Evolutionary conservation across 2,113 vertebrate species (phyloP).

Genomic region (Spilogale gracilis): DNA sequence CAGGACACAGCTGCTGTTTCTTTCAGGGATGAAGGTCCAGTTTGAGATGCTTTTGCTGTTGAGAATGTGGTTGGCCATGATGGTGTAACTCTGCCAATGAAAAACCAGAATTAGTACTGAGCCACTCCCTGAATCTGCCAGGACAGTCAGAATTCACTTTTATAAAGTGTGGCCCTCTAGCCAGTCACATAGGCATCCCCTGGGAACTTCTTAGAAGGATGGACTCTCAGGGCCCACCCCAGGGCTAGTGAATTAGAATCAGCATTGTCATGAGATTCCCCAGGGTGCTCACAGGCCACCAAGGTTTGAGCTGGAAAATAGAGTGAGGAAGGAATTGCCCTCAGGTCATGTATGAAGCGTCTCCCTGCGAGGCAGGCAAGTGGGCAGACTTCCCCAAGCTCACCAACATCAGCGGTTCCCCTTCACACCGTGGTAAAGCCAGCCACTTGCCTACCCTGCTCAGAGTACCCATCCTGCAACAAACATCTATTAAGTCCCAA

Average conservation of each 20-base stretch:
- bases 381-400: background rate
- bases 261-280: background rate
- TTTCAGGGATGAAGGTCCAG: slow-evolving; percentile 86
- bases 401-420: background rate
- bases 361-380: background rate
- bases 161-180: background rate
- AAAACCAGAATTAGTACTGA: background rate
- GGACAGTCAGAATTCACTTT: background rate
- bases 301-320: background rate
- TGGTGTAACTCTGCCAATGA: slow-evolving; percentile 85
- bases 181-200: background rate
- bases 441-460: background rate
- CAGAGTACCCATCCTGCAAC: background rate
- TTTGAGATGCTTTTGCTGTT: slow-evolving; percentile 84
- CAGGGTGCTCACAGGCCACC: too few species aligned
- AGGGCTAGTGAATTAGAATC: background rate
- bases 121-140: background rate
- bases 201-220: background rate
- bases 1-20: slow-evolving; percentile 84
- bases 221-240: background rate
- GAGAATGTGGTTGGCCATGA: slow-evolving; percentile 88
- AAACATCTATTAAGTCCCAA: background rate
- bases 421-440: background rate
- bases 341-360: too few species aligned
- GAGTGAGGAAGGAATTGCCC: background rate